Evolutionary conservation across 2,797 vertebrate genomes (phyloP), one percentile per base, ranked within the genome.

Genomic region (Hephaestus fuliginosus): DNA sequence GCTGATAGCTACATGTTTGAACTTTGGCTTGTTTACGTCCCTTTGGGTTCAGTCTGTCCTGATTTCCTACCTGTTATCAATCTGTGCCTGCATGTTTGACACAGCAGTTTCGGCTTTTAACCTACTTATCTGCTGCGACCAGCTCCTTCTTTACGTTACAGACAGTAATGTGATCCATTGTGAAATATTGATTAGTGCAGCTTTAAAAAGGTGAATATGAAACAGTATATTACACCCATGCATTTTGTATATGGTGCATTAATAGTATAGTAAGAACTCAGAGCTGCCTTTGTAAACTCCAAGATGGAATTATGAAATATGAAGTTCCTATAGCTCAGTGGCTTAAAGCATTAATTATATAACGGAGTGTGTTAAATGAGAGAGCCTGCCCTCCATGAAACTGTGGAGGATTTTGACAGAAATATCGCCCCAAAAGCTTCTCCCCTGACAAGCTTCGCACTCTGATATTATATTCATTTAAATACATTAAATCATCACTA

Each of bases 401-500:
- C 90, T 82, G 79, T 89, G 81, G 89, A 93, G 84, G 89, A 91
- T 88, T 91, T 78, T 89, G 91, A 92, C 91, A 91, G 89, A 92
- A 93, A 89, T 86, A 90, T 88, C 78, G 80, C 88, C 89, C 88
- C 70, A 44, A 83, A 91, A 92, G 90, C 86, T 65, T 90, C 83
- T 93, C 90, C 87, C 86, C 20, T 79, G 90, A 86, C 87, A 89
- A 85, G 79, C 80, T 86, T 52, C 4, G 28, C 20, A 41, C 86
- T 86, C 86, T 80, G 86, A 90, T 92, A 93, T 86, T 90, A 92
- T 92, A 93, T 92, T 93, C 82, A 94, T 94, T 93, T 93, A 91
- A 93, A 94, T 93, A 92, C 88, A 94, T 94, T 92, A 92, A 94
- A 91, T 91, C 83, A 84, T 89, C 86, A 85, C 86, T 89, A 91